Evolutionary conservation across 2,888 invertebrate genomes (phyloP), one percentile per base, ranked within the genome.

Genomic region (Capitulum mitella): DNA sequence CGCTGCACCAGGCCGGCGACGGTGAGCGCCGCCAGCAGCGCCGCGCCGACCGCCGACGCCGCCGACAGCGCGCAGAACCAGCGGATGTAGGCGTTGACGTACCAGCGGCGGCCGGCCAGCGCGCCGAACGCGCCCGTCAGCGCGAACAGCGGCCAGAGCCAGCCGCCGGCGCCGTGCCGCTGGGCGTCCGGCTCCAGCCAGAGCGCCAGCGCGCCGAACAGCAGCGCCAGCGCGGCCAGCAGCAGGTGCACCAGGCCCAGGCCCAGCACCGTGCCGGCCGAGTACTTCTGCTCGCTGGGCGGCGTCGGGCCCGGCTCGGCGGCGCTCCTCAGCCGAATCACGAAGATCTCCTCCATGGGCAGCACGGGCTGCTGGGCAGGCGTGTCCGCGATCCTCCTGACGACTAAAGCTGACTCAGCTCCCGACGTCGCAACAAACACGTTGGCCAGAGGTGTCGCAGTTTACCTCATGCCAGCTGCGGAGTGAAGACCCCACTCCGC

Each of bases 271-370:
- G 90, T 90, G 0, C 90, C 90, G 0, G 91, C 90, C 0, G 91
- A 91, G 83, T 91, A 91, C 79, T 90, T 86, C 81, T 91, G 85
- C 84, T 91, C 91, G 0, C 91, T 91, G 0, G 91, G 91, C 82
- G 90, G 90, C 54, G 89, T 83, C n/a, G 86, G 86, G 80, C 89
- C 86, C 1, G 89, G 88, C 82, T 89, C 88, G 2, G 89, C 89
- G 84, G 89, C 89, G 16, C 90, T 89, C 84, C 89, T 89, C 83
- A 90, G 90, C 87, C 89, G 90, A 80, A 91, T 89, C 82, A 90
- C 90, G 84, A 90, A 91, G 32, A 90, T 89, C 85, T 90, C 90
- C 87, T 91, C 90, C 90, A 90, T 90, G 48, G n/a, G n/a, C n/a
- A n/a, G n/a, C n/a, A n/a, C n/a, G n/a, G n/a, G n/a, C n/a, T n/a